Evolutionary conservation across 2,888 invertebrate species (phyloP), one percentile per base, ranked within the genome.

Genomic region (Apocheima hispidaria): DNA sequence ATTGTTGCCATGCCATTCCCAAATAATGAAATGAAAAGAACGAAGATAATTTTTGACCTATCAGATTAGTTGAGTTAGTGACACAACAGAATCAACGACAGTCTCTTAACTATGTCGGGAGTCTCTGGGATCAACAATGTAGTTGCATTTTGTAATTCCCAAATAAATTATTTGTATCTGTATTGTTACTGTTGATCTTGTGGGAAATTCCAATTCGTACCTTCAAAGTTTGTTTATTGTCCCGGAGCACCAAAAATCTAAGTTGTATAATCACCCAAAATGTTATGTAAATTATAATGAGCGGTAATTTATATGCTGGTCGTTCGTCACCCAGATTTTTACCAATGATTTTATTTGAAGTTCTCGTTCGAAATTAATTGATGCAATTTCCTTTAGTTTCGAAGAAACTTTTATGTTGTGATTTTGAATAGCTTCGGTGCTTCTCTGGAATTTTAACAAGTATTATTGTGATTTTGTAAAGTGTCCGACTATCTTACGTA

Each of bases 201-300:
- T 30, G 1, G 38, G 26, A 56, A 50, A 41, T 44, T 51, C 35
- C 14, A 5, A 35, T 38, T 20, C 21, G n/a, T 44, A 33, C 14
- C 40, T 48, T 46, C 46, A 48, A 55, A 43, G 44, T 44, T 46
- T 48, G 28, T 54, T 54, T 53, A 54, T 54, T 51, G 53, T 57
- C 7, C 2, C 26, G 28, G 41, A 48, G 55, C 55, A 54, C 70
- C 71, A 74, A 77, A 85, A 86, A 82, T 65, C 84, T 86, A 87
- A 85, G 87, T 86, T 82, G 85, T 67, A 63, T 76, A 82, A 85
- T 86, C 84, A 82, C 76, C 51, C 61, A 60, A 72, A 77, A 81
- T 73, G 80, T 86, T 86, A 84, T 78, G 79, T 83, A 84, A 86
- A 75, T 77, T 76, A 80, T 83, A 85, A 84, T 84, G 75, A 81